These are phyloP conservation scores for Clinocottus analis DNA, from an alignment of 2,113 vertebrate species.

Conservation along the genomic window DNA sequence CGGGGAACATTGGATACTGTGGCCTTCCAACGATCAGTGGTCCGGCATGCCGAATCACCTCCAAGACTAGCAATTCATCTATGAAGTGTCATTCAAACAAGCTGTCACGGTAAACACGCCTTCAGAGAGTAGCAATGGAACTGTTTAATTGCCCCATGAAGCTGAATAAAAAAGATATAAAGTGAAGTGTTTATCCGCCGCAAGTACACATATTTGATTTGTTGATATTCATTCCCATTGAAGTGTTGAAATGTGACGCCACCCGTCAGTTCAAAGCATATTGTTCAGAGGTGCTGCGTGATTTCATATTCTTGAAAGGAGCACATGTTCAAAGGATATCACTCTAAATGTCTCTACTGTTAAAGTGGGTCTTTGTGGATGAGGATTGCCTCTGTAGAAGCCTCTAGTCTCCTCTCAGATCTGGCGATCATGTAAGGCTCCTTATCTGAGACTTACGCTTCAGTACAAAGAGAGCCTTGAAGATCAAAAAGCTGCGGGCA, in stretches of 20 bases:
- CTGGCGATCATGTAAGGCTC: slow-evolving; percentile 50
- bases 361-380: slow-evolving; percentile 47
- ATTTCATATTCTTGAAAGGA: slow-evolving; percentile 38
- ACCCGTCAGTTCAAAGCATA: slow-evolving; percentile 8
- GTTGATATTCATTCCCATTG: background rate
- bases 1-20: background rate
- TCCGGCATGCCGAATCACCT: background rate
- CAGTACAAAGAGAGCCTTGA: slow-evolving; percentile 56
- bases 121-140: background rate
- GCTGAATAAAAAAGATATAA: background rate
- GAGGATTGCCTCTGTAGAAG: slow-evolving; percentile 34
- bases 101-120: background rate
- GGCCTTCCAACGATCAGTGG: background rate
- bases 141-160: background rate
- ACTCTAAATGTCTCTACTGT: slow-evolving; percentile 15
- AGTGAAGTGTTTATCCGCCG: background rate
- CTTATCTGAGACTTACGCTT: slow-evolving; percentile 62
- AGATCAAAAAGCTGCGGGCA: slow-evolving; percentile 58
- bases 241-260: slow-evolving; percentile 10
- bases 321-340: slow-evolving; percentile 31
- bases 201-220: slow-evolving; percentile 1
- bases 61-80: background rate
- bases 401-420: slow-evolving; percentile 46
- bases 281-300: slow-evolving; percentile 26
- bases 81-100: background rate